These are phyloP conservation scores for Toxotes chatareus DNA, from an alignment of 2,113 vertebrate genomes.

Conservation along the genomic window DNA sequence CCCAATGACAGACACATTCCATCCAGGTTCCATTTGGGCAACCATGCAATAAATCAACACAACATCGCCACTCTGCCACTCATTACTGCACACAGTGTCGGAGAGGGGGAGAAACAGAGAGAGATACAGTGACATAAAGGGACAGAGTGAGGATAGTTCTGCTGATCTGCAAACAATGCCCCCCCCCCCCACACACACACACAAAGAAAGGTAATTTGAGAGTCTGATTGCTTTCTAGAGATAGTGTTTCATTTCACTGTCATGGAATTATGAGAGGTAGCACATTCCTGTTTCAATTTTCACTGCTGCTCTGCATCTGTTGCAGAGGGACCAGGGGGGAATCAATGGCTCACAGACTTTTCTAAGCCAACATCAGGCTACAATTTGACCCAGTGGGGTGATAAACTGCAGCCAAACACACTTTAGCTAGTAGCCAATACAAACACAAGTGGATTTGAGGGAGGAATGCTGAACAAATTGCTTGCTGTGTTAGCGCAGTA, in stretches of 20 bases:
- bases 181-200: background rate
- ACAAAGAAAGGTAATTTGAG: constrained; percentile 73
- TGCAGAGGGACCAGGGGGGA: constrained; percentile 46
- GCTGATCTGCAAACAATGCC: constrained; percentile 70
- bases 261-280: constrained; percentile 72
- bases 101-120: constrained; percentile 21
- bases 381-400: constrained; percentile 65
- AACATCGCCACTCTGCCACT: constrained; percentile 69
- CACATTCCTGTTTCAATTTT: constrained; percentile 71
- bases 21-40: constrained; percentile 74
- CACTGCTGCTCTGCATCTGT: constrained; percentile 65
- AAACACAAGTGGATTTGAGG: constrained; percentile 45
- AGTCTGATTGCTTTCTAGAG: constrained; percentile 78
- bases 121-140: constrained; percentile 59
- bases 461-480: constrained; percentile 20
- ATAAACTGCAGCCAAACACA: constrained; percentile 66
- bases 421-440: constrained; percentile 41
- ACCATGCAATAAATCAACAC: constrained; percentile 81
- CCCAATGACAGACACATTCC: constrained; percentile 75
- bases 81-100: constrained; percentile 63
- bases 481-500: background rate
- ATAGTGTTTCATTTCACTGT: constrained; percentile 73
- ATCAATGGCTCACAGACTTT: constrained; percentile 57
- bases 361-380: constrained; percentile 60
- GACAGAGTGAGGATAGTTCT: constrained; percentile 58